Evolutionary conservation across 2,113 vertebrate species (phyloP), one percentile per base, ranked within the genome.

Genomic region (Phalacrocorax pelagicus): DNA sequence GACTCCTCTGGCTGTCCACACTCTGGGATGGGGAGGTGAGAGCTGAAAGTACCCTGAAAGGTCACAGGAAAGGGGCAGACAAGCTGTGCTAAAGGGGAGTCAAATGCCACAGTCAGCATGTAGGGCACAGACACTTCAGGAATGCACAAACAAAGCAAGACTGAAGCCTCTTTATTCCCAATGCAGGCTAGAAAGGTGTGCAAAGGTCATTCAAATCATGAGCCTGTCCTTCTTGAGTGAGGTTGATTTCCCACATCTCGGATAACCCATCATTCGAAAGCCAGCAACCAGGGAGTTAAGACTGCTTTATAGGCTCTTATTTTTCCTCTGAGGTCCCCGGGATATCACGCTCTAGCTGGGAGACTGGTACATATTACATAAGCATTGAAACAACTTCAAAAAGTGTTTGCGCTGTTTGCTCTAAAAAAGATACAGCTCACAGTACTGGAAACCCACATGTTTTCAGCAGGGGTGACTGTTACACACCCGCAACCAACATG

Each of bases 121-220:
- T 36, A 61, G 91, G 83, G 88, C 73, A 75, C 67, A 66, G 57
- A 75, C 67, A 12, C 84, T 90, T 62, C 54, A 85, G 81, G 89
- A 97, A 97, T 82, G 92, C 55, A 89, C 32, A 81, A 93, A 90
- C 72, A 84, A 90, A 94, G 78, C 83, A 85, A 87, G 58, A 87
- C 81, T 82, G 83, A 87, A 95, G 84, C 66, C n/a, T 87, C 78
- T 94, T 83, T 93, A 87, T 90, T 90, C 66, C 74, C 29, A 61
- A 27, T 3, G 38, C 26, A 82, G 70, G 42, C 84, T 85, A 70
- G n/a, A 80, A 95, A 87, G 62, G 49, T 0, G 0, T 11, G 34
- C 42, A 51, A 81, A 92, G 80, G 91, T 82, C 89, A 95, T 18
- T 24, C 27, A 79, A 79, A 94, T 66, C 66, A 77, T 1, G 51